Conservation (phyloP, 2,113 vertebrate genomes). For the Piaya cayana region DNA sequence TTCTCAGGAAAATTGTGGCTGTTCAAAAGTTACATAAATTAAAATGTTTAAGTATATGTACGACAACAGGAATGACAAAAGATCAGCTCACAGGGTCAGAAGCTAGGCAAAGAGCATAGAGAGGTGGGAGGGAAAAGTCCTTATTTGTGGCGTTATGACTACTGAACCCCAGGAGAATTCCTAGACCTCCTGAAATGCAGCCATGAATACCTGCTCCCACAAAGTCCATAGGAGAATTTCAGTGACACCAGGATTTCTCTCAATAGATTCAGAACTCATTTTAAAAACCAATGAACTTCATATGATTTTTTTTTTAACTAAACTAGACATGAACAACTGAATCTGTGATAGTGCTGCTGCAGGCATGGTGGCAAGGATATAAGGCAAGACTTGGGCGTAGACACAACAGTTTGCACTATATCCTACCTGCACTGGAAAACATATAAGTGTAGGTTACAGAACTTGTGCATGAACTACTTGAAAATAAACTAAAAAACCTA, state of each 20-base stretch:
- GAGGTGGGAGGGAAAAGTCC: background rate
- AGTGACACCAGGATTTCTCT: background rate
- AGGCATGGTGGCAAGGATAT: background rate
- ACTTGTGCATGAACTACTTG: background rate
- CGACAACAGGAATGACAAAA: background rate
- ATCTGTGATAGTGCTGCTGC: background rate
- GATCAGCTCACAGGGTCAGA: background rate
- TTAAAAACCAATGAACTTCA: background rate
- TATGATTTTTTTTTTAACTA: background rate
- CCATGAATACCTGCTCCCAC: accelerated
- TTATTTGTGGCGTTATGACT: background rate
- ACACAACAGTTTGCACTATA: background rate
- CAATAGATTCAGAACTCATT: background rate
- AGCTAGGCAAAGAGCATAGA: background rate
- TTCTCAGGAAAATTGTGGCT: background rate
- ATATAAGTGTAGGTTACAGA: background rate
- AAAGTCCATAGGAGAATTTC: background rate
- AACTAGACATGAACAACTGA: background rate
- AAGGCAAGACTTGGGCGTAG: background rate
- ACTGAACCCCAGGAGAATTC: background rate
- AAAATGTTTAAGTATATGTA: accelerated
- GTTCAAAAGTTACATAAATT: background rate
- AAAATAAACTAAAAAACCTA: background rate
- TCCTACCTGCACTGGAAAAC: background rate
- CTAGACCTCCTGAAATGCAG: background rate